phyloP scores from a whole-genome alignment of 2,888 invertebrate species.

The Tricholauxania praeusta region DNA sequence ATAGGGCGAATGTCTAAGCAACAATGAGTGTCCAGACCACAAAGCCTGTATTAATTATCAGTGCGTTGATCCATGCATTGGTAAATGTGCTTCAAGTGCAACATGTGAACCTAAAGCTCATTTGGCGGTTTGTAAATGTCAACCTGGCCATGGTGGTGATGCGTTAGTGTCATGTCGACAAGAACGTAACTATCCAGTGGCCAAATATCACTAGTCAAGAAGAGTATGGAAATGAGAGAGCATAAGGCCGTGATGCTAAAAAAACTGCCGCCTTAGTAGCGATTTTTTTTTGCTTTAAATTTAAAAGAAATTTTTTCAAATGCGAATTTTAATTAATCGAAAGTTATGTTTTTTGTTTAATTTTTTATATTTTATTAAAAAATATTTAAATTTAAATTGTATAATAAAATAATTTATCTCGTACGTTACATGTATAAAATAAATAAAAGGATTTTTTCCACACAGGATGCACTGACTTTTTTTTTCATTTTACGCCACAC shows the following conservation, averaged over 20 bases:
- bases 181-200: constrained; percentile 64
- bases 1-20: constrained; percentile 83
- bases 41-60: constrained; percentile 83
- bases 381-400: too few species aligned
- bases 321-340: constrained; percentile 1
- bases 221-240: constrained; percentile 33
- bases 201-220: constrained; percentile 58
- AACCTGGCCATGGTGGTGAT: constrained; percentile 74
- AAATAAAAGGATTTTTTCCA: too few species aligned
- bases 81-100: constrained; percentile 83
- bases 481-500: too few species aligned
- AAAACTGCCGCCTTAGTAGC: neutral
- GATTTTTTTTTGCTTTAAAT: constrained; percentile 10
- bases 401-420: too few species aligned
- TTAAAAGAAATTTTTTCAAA: constrained; percentile 2
- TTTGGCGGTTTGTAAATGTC: constrained; percentile 86
- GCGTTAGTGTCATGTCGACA: constrained; percentile 73
- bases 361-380: constrained; percentile 5
- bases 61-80: constrained; percentile 81
- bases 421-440: too few species aligned
- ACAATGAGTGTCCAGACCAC: constrained; percentile 81
- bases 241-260: constrained; percentile 14
- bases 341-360: neutral
- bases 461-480: too few species aligned
- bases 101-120: constrained; percentile 81